Conservation (phyloP, 1,140 invertebrate species). For the Muscidifurax raptorellus region DNA sequence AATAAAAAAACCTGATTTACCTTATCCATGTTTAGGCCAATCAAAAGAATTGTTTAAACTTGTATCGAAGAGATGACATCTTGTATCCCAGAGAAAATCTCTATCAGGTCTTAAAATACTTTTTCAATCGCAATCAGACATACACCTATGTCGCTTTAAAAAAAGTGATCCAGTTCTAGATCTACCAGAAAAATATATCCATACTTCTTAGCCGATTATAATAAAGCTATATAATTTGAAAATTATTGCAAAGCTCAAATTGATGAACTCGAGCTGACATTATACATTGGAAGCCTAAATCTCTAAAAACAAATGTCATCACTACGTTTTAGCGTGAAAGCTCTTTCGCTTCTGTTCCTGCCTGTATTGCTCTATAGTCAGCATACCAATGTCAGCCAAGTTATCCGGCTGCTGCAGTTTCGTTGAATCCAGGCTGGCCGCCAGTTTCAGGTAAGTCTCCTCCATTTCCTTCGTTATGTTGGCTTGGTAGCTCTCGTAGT, state of each 20-base stretch:
- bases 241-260: background rate
- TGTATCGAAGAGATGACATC: too few species aligned
- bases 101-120: background rate
- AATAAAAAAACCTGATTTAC: background rate
- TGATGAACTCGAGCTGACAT: background rate
- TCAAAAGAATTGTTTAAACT: background rate
- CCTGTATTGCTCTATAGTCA: conserved; percentile 72
- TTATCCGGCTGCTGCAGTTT: background rate
- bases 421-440: conserved; percentile 67
- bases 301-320: background rate
- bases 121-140: background rate
- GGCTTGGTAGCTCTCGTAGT: conserved; percentile 60
- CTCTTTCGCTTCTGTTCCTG: conserved; percentile 65
- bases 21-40: background rate
- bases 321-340: conserved; percentile 32
- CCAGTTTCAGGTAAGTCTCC: conserved; percentile 72
- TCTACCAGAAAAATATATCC: background rate
- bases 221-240: background rate
- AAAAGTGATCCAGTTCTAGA: background rate
- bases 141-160: background rate
- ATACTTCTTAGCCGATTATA: background rate
- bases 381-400: conserved; percentile 1
- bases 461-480: conserved; percentile 73
- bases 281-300: background rate
- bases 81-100: background rate